These are phyloP conservation scores for Scaptomyza caliginosa DNA, from an alignment of 2,888 invertebrate genomes.

Conservation along the genomic window DNA sequence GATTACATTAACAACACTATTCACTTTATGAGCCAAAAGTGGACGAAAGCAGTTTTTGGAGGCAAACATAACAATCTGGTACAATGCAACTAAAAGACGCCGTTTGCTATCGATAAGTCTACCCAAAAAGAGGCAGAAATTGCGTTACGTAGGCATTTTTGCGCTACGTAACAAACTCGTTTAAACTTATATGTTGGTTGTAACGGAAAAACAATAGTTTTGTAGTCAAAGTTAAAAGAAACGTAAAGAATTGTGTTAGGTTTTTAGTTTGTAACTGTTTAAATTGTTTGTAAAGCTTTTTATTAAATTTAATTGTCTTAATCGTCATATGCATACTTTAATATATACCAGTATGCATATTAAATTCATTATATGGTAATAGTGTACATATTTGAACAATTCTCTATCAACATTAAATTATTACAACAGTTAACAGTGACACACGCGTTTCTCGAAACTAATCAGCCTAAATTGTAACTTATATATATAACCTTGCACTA, in stretches of 20 bases:
- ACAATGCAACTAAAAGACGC: neutral
- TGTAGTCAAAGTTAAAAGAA: too few species aligned
- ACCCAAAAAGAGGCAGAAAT: conserved; percentile 7
- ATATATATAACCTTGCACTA: conserved; percentile 60
- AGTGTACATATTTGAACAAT: conserved; percentile 46
- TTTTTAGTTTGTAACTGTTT: neutral
- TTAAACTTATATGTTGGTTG: neutral
- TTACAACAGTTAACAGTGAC: conserved; percentile 47
- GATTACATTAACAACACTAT: neutral
- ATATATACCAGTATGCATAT: conserved; percentile 41
- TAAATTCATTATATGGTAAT: conserved; percentile 50
- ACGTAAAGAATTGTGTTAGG: too few species aligned
- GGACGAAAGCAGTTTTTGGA: conserved; percentile 4
- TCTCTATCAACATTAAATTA: conserved; percentile 34
- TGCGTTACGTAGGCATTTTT: neutral
- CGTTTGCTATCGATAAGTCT: conserved; percentile 20
- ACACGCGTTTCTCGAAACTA: conserved; percentile 39
- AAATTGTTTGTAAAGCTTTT: conserved; percentile 38
- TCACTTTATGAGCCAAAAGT: too few species aligned
- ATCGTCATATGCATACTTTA: conserved; percentile 47
- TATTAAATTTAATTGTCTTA: conserved; percentile 58
- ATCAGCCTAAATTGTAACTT: conserved; percentile 52
- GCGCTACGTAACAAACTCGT: neutral
- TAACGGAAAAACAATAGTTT: neutral
- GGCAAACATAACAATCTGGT: conserved; percentile 1